Percentiles rank a stretch among this genome's conserved stretches.
phyloP scores from a whole-genome alignment of 2,113 vertebrate species.

The Pachycephala philippinensis region DNA sequence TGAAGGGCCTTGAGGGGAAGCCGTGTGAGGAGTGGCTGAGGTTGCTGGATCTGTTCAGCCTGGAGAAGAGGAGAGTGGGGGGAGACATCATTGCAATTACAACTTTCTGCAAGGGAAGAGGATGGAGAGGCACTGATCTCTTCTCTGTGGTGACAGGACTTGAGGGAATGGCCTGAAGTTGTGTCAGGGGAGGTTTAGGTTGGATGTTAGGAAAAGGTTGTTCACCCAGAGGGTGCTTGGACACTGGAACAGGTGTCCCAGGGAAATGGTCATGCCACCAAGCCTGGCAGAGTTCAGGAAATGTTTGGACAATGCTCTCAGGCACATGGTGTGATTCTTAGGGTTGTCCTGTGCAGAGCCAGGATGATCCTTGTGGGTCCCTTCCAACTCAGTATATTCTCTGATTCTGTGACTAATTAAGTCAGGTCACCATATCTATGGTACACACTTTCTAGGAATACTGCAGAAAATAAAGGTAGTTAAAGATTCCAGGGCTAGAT shows the following conservation, averaged over 20 bases:
- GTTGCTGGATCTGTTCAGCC: not conserved
- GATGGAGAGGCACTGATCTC: not conserved
- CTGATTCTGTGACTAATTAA: not conserved
- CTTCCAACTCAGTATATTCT: not conserved
- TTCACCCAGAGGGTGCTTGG: not conserved
- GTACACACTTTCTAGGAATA: not conserved
- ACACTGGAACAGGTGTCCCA: too few relatives aligned
- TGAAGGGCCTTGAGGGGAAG: not conserved
- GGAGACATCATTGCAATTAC: not conserved
- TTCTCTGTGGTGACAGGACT: not conserved
- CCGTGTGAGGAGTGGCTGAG: not conserved
- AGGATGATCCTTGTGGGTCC: not conserved
- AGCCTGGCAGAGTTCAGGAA: not conserved
- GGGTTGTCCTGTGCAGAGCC: not conserved
- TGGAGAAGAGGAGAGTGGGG: not conserved
- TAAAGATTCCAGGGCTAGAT: not conserved
- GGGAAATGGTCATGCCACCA: not conserved
- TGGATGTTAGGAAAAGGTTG: accelerated
- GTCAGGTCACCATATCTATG: accelerated
- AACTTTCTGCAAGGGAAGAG: not conserved
- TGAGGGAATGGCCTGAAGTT: accelerated
- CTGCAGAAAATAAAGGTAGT: not conserved
- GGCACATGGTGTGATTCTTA: too few relatives aligned
- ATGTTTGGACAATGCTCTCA: not conserved
- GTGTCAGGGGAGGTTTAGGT: not conserved